Base-by-base conservation (phyloP, 2,113 vertebrate species). In the Notiomystis cincta region DNA sequence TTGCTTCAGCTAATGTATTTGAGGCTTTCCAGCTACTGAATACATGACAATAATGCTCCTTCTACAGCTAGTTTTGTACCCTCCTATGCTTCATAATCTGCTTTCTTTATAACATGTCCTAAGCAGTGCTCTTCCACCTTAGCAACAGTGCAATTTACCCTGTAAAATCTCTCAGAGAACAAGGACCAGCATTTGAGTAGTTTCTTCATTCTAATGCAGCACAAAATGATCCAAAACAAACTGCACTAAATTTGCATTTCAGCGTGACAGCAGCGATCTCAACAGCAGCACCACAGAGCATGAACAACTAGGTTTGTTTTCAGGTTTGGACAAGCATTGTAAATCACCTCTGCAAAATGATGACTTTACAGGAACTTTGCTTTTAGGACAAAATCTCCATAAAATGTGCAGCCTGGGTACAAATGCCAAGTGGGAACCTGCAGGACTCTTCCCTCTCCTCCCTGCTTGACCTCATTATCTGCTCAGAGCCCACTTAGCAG, bases 401-500 rank as follows among this genome's bases (percentile, higher is more conserved):
- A 73, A 89, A 81, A 72, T 0, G 25, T 65, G 44, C 66, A 90
- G 75, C 61, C 61, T 4, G 50, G 66, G 40, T 91, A 82, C 54
- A 83, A 93, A 84, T 17, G 58, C 72, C 92, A 87, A 75, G 51
- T 23, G 75, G 80, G 80, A 95, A 87, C 58, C 45, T 54, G 76
- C 93, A 87, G 79, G 48, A 58, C 48, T 62, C 44, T 75, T 88
- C 28, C 50, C 61, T 86, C 75, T 75, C 78, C 70, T 85, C 62
- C 58, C 45, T 58, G 61, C 82, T 95, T 94, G 96, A 94, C 95
- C 92, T 94, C 82, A 73, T 90, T 93, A 96, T 93, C 83, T 64
- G 60, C 89, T 81, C 92, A 87, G 92, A 92, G 90, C 83, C 93
- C 95, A 93, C 83, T 96, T 60, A 87, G 84, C 88, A 93, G 93